Percentiles rank a stretch among this genome's conserved stretches.
Conservation (phyloP, 2,888 invertebrate genomes). For the Oithona nana region DNA sequence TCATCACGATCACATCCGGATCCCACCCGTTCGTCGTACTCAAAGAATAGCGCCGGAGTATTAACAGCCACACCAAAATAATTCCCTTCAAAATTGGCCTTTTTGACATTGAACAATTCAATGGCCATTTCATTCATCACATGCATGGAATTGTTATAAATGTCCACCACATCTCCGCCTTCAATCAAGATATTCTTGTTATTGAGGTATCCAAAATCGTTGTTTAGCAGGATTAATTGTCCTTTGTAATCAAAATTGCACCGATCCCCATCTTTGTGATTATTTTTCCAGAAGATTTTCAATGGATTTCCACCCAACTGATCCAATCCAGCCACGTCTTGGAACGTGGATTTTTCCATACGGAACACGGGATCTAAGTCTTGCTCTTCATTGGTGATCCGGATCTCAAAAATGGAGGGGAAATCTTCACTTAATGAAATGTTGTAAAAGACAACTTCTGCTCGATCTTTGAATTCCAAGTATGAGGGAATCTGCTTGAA, state of each 20-base stretch:
- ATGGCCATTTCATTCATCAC: not conserved
- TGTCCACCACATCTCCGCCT: not conserved
- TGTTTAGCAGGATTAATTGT: not conserved
- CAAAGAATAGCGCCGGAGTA: not conserved
- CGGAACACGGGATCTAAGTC: not conserved
- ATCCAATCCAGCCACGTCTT: not conserved
- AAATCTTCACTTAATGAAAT: not conserved
- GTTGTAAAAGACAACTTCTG: not conserved
- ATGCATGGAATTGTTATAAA: not conserved
- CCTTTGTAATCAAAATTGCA: not conserved
- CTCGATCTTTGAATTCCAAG: not conserved
- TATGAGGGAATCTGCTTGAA: not conserved
- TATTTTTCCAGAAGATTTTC: not conserved
- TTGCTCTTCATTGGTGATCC: not conserved
- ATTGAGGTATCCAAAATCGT: not conserved
- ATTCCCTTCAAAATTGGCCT: not conserved
- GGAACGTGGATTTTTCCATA: not conserved
- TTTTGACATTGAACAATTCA: not conserved
- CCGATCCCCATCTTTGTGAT: not conserved
- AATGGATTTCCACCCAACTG: not conserved
- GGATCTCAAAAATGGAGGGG: not conserved
- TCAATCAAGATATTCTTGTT: not conserved
- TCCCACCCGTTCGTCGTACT: not conserved
- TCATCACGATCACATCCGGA: not conserved
- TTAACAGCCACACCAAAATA: not conserved